Conservation (phyloP, 2,888 invertebrate species). For the Colletes collaris region DNA sequence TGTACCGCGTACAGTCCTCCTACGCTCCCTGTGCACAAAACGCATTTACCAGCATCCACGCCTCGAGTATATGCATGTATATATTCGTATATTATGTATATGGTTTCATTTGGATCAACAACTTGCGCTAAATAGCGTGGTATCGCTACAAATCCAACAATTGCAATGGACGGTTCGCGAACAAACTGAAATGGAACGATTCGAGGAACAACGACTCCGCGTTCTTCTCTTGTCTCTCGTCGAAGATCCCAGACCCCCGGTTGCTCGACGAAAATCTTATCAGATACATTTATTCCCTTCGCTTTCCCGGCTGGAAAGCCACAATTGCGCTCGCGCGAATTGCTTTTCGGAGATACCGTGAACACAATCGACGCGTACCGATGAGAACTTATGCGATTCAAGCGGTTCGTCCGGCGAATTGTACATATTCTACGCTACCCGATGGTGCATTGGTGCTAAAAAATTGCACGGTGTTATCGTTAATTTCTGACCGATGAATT, state of each 20-base stretch:
- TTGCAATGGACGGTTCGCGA: conserved; percentile 74
- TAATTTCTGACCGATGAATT: conserved; percentile 3
- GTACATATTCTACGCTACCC: background rate
- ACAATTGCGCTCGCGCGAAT: background rate
- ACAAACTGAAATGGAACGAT: conserved; percentile 62
- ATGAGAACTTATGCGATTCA: conserved; percentile 1
- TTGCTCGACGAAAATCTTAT: background rate
- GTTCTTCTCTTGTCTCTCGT: conserved; percentile 20
- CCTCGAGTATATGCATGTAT: conserved; percentile 42
- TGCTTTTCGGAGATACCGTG: too few relatives aligned
- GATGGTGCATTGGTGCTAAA: conserved; percentile 8
- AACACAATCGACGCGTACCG: conserved; percentile 7
- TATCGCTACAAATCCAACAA: conserved; percentile 73
- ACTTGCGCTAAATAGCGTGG: conserved; percentile 65
- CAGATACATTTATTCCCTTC: background rate
- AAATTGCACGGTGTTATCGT: background rate
- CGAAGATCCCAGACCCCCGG: background rate
- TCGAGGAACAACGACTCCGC: conserved; percentile 48
- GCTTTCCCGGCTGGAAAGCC: background rate
- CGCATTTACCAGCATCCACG: conserved; percentile 7
- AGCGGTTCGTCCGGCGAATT: conserved; percentile 2
- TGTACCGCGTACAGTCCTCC: background rate
- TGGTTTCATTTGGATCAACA: conserved; percentile 58
- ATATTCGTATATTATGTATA: conserved; percentile 26
- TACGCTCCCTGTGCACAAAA: conserved; percentile 25